A percentile compares a stretch with the other conserved stretches of the same genome.
phyloP scores from a whole-genome alignment of 2,888 invertebrate species.

The Cordilura impudica region DNA sequence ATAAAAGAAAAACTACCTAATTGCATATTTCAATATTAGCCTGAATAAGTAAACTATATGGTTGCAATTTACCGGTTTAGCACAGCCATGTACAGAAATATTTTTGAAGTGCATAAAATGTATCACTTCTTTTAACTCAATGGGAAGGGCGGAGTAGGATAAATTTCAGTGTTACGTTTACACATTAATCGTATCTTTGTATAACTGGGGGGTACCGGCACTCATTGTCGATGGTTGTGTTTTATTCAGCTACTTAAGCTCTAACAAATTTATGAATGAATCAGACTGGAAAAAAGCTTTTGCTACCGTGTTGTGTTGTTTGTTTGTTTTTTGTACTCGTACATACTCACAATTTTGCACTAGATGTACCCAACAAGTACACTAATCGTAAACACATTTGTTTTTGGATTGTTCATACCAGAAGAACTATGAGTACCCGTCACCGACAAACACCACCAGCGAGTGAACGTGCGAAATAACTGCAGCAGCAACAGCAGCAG shows the following conservation, averaged over 20 bases:
- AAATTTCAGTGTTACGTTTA: not conserved
- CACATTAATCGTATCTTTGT: not conserved
- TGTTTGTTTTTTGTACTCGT: not conserved
- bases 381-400: constrained; percentile 46
- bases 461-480: too few species aligned
- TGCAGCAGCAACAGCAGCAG: not conserved
- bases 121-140: not conserved
- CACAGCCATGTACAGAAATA: not conserved
- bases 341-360: constrained; percentile 32
- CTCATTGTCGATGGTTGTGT: too few species aligned
- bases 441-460: constrained; percentile 4
- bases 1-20: constrained; percentile 1
- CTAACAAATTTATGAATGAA: constrained; percentile 69
- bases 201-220: too few species aligned
- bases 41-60: not conserved
- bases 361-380: constrained; percentile 27
- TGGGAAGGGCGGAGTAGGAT: not conserved
- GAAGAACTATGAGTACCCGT: constrained; percentile 5
- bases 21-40: constrained; percentile 29
- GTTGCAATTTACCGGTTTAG: constrained; percentile 11
- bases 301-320: constrained; percentile 33
- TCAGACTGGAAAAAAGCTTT: constrained; percentile 72
- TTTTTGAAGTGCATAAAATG: not conserved
- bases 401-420: constrained; percentile 6
- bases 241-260: constrained; percentile 43